A percentile compares a stretch with the other conserved stretches of the same genome.
These are phyloP conservation scores for Ceryle rudis DNA, from an alignment of 2,797 vertebrate species.

Conservation along the genomic window DNA sequence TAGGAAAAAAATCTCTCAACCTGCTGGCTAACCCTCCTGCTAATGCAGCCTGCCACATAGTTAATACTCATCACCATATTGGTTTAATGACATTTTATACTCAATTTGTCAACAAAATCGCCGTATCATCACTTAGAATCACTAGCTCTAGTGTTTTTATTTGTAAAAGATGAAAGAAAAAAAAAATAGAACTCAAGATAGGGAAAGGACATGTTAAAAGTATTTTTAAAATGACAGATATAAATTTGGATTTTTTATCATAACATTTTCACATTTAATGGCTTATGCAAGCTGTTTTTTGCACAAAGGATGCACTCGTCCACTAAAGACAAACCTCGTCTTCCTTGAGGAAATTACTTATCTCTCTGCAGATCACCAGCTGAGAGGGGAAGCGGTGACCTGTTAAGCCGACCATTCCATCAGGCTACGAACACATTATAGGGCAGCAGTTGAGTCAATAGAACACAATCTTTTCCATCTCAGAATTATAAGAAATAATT, in stretches of 20 bases:
- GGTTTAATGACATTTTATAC: background rate
- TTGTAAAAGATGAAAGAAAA: background rate
- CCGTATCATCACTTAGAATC: rapidly evolving
- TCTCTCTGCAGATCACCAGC: background rate
- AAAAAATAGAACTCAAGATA: background rate
- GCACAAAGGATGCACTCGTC: background rate
- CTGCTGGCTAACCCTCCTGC: background rate
- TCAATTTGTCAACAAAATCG: background rate
- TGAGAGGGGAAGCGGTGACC: background rate
- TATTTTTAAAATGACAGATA: rapidly evolving
- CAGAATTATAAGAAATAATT: background rate
- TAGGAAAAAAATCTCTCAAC: background rate
- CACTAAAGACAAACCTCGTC: background rate
- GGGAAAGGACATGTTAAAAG: background rate
- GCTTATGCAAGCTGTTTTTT: background rate
- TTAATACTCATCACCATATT: background rate
- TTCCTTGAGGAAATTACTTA: background rate
- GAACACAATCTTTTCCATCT: background rate
- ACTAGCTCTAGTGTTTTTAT: background rate
- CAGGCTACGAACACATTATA: background rate
- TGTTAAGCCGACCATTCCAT: background rate
- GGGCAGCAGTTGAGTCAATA: background rate
- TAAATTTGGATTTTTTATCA: background rate
- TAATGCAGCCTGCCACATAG: background rate
- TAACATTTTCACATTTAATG: background rate